Percentiles rank a stretch among this genome's conserved stretches.
These are phyloP conservation scores for Electrona antarctica DNA, from an alignment of 2,113 vertebrate species.

Conservation along the genomic window DNA sequence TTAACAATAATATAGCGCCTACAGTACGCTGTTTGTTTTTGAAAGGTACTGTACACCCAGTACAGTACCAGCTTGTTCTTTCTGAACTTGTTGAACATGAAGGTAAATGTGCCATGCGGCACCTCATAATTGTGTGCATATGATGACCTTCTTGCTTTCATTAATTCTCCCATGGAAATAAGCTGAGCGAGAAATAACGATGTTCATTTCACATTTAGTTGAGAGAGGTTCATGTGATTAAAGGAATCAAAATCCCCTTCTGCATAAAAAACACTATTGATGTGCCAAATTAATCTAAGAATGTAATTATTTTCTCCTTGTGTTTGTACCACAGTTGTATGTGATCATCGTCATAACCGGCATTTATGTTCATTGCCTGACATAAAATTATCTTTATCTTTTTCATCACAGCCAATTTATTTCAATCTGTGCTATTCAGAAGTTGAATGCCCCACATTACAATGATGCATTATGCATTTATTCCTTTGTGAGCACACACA, in stretches of 20 bases:
- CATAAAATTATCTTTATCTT: constrained; percentile 22
- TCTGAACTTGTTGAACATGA: neutral
- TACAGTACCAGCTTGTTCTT: too few relatives aligned
- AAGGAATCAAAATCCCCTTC: neutral
- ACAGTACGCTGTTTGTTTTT: too few relatives aligned
- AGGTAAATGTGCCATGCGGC: neutral
- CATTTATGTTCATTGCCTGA: constrained; percentile 41
- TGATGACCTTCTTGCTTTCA: constrained; percentile 1
- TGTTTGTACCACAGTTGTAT: constrained; percentile 2
- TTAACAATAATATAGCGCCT: too few relatives aligned
- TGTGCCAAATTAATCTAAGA: constrained; percentile 12
- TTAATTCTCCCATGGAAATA: constrained; percentile 11
- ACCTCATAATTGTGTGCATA: neutral
- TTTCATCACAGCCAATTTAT: constrained; percentile 35
- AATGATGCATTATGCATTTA: constrained; percentile 43
- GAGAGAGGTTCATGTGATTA: constrained; percentile 28
- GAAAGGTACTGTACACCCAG: too few relatives aligned
- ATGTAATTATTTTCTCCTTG: constrained; percentile 25
- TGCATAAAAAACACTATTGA: constrained; percentile 11
- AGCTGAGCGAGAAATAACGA: constrained; percentile 33
- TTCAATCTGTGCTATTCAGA: constrained; percentile 35
- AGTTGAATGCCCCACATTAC: constrained; percentile 26
- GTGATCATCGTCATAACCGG: constrained; percentile 26
- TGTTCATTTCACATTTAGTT: constrained; percentile 33
- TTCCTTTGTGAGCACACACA: constrained; percentile 38